Evolutionary conservation across 2,113 vertebrate species (phyloP), one percentile per base, ranked within the genome.

Genomic region (Cynopterus brachyotis): DNA sequence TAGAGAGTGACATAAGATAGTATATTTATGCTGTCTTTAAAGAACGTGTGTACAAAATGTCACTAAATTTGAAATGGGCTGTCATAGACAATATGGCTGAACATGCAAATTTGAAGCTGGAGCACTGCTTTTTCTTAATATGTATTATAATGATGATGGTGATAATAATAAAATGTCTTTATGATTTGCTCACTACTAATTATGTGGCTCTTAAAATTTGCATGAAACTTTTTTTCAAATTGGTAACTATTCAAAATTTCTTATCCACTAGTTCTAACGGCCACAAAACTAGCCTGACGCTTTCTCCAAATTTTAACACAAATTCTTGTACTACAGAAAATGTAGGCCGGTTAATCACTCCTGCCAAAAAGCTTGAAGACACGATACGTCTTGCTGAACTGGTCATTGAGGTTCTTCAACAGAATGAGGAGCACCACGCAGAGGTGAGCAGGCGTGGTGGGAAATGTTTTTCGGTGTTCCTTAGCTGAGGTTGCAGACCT

Each of bases 281-380:
- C 98, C 98, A 95, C 97, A 76, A 62, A 0, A 97, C 95, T 95
- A 97, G 97, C 92, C 97, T 96, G 95, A 97, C 79, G 59, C 79
- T 97, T 98, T 96, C 97, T 0, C 96, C 98, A 95, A 97, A 97
- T 99, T 98, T 98, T 99, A 99, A 99, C 97, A 98, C 95, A 96
- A 97, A 98, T 98, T 98, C 99, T 99, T 99, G 98, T 99, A 98
- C 99, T 99, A 96, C 99, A 99, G 99, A 99, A 98, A 99, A 99
- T 98, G 99, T 99, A 99, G 99, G 99, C 91, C 99, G 99, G 69
- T 99, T 99, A 99, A 99, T 99, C 98, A 99, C 99, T 85, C 99
- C 99, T 95, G 99, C 99, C 98, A 99, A 99, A 99, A 99, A 99
- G 98, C 99, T 99, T 94, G 99, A 99, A 99, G 99, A 99, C 85